phyloP scores from a whole-genome alignment of 2,797 vertebrate species.

The Coregonus ussuriensis region DNA sequence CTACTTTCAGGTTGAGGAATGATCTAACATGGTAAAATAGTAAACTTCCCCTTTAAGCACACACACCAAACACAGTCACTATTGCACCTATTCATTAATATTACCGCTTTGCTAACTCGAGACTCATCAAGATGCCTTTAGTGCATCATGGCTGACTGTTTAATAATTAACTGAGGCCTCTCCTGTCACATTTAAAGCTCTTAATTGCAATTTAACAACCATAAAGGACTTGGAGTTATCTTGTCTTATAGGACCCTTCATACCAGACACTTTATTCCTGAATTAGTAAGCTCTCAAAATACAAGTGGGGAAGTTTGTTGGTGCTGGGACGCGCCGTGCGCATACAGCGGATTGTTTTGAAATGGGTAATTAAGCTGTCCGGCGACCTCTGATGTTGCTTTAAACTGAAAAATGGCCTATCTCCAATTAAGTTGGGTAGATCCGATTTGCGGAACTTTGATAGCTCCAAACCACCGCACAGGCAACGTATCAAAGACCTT shows the following conservation, averaged over 20 bases:
- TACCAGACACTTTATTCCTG: conserved; percentile 33
- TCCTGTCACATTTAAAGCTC: conserved; percentile 40
- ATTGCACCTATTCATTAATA: background rate
- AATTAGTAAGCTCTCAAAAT: conserved; percentile 36
- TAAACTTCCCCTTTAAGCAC: no score
- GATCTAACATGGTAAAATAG: no score
- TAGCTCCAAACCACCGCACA: conserved; percentile 55
- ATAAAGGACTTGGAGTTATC: conserved; percentile 31
- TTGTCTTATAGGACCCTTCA: conserved; percentile 30
- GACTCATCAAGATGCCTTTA: conserved; percentile 28
- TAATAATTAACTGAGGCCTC: conserved; percentile 52
- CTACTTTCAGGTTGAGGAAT: no score
- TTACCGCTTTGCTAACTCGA: conserved; percentile 23
- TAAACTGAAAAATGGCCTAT: background rate
- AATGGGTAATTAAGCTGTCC: conserved; percentile 40
- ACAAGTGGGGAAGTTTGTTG: conserved; percentile 25
- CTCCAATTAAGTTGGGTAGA: background rate
- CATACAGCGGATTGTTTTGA: conserved; percentile 23
- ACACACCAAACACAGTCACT: background rate
- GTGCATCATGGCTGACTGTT: conserved; percentile 39
- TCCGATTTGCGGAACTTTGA: conserved; percentile 28
- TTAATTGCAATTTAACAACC: conserved; percentile 46
- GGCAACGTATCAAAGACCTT: conserved; percentile 46
- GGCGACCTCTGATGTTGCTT: conserved; percentile 9
- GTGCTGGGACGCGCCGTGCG: conserved; percentile 23